Percentiles rank a stretch among this genome's conserved stretches.
These are phyloP conservation scores for Merluccius polli DNA, from an alignment of 2,797 vertebrate species.

Conservation along the genomic window DNA sequence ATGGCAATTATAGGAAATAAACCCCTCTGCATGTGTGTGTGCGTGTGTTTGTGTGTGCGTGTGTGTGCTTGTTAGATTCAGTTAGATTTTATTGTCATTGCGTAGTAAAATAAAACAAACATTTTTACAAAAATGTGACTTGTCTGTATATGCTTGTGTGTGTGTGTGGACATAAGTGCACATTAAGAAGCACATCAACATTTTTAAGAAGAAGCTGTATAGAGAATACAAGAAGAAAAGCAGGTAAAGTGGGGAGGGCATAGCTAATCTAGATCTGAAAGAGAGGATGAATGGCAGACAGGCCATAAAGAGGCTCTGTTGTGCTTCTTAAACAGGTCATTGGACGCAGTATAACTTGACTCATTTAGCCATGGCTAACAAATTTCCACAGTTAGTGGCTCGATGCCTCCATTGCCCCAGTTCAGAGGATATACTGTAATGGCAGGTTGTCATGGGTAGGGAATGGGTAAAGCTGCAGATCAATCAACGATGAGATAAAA, in stretches of 20 bases:
- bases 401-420: constrained; percentile 44
- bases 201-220: not conserved
- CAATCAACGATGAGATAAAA: constrained; percentile 25
- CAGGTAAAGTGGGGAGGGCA: not conserved
- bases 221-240: not conserved
- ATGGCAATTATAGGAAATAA: not conserved
- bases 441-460: constrained; percentile 29
- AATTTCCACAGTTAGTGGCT: constrained; percentile 56
- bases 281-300: constrained; percentile 49
- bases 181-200: not conserved
- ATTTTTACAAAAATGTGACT: no score
- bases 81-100: no score
- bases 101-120: no score
- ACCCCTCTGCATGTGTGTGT: not conserved
- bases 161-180: not conserved
- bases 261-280: not conserved
- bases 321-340: constrained; percentile 66
- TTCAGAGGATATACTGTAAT: constrained; percentile 39
- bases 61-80: not conserved
- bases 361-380: constrained; percentile 65
- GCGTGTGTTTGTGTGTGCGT: not conserved
- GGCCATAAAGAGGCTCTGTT: constrained; percentile 54
- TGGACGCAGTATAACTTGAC: constrained; percentile 49
- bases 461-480: constrained; percentile 40
- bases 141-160: not conserved